A percentile compares a stretch with the other conserved stretches of the same genome.
Conservation (phyloP, 2,113 vertebrate species). For the Calidris pygmaea region DNA sequence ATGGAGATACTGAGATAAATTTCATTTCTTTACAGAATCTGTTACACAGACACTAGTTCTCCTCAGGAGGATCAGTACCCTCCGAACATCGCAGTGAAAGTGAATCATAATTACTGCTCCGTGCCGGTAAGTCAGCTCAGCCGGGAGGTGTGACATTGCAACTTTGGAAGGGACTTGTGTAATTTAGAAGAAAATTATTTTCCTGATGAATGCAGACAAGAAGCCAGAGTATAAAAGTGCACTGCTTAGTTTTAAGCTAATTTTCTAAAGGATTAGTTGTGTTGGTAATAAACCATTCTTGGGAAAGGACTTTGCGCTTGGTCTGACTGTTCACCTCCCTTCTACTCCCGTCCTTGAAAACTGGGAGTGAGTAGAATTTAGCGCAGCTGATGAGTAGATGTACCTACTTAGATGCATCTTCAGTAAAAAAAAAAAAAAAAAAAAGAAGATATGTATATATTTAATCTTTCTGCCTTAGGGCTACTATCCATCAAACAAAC, state of each 20-base stretch:
- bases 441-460: not conserved
- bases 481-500: conserved; percentile 97
- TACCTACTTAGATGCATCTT: not conserved
- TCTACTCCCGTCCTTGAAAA: not conserved
- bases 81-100: conserved; percentile 96
- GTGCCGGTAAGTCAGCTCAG: conserved; percentile 85
- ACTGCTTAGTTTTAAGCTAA: not conserved
- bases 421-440: not conserved
- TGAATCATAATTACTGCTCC: conserved; percentile 97
- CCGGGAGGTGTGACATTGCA: not conserved
- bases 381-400: not conserved
- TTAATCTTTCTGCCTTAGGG: conserved; percentile 73
- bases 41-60: conserved; percentile 92
- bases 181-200: not conserved
- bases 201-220: not conserved
- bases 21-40: conserved; percentile 81
- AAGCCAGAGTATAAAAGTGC: not conserved
- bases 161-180: not conserved
- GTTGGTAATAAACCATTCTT: not conserved
- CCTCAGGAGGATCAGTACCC: conserved; percentile 98
- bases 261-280: not conserved
- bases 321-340: not conserved
- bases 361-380: not conserved
- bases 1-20: not conserved
- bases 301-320: not conserved